phyloP scores from a whole-genome alignment of 2,888 invertebrate species.

The Petrolisthes cinctipes region DNA sequence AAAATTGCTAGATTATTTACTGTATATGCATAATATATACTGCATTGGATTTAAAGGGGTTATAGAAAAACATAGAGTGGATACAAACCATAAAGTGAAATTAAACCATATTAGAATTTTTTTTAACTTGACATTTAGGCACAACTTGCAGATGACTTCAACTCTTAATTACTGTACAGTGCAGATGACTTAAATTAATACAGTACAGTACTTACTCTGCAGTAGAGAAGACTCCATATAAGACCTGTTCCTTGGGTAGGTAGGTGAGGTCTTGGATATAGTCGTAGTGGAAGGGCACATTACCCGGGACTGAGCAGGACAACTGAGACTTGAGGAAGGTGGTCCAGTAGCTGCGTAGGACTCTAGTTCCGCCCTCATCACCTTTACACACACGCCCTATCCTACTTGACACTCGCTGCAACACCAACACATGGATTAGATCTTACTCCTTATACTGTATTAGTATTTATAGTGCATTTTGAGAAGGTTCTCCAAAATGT shows the following conservation, averaged over 20 bases:
- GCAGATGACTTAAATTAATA: background rate
- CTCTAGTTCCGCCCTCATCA: conserved; percentile 77
- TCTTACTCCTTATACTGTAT: too few relatives aligned
- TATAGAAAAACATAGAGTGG: background rate
- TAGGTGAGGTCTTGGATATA: conserved; percentile 89
- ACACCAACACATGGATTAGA: background rate
- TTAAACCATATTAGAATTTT: background rate
- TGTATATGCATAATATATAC: background rate
- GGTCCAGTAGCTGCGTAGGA: conserved; percentile 89
- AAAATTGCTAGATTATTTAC: background rate
- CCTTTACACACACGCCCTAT: conserved; percentile 93
- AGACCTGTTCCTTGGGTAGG: conserved; percentile 80
- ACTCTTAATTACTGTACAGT: background rate
- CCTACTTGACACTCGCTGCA: conserved; percentile 81
- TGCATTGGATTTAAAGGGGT: background rate
- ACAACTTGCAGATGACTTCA: too few relatives aligned
- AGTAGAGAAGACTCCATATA: conserved; percentile 88
- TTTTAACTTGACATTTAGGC: too few relatives aligned
- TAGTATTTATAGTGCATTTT: too few relatives aligned
- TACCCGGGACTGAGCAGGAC: conserved; percentile 86
- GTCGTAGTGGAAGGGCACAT: conserved; percentile 88
- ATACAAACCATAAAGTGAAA: background rate
- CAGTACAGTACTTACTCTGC: conserved; percentile 74
- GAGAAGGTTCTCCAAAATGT: too few relatives aligned
- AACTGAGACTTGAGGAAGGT: conserved; percentile 88